These are phyloP conservation scores for Leuciscus idus DNA, from an alignment of 2,113 vertebrate genomes.

Conservation along the genomic window DNA sequence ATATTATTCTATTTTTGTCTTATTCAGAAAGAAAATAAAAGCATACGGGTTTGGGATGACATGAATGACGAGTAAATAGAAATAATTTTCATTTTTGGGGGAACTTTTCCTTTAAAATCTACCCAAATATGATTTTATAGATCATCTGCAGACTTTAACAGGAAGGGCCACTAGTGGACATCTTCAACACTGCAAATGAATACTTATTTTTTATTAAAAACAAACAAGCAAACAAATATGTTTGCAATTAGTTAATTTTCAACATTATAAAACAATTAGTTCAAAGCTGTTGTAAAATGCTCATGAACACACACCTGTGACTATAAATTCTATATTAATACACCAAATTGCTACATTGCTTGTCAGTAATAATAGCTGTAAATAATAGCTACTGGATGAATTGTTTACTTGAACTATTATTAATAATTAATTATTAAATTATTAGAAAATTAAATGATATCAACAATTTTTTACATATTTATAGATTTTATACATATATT, in stretches of 20 bases:
- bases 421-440: too few species aligned
- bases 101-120: background rate
- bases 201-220: background rate
- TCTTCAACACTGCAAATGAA: background rate
- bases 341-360: too few species aligned
- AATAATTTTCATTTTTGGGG: background rate
- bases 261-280: background rate
- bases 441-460: too few species aligned
- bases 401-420: too few species aligned
- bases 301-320: background rate
- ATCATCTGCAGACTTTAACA: conserved; percentile 6
- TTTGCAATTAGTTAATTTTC: background rate
- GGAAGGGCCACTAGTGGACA: conserved; percentile 54
- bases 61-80: background rate
- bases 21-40: background rate
- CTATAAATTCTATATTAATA: background rate
- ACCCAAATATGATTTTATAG: background rate
- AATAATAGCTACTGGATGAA: too few species aligned
- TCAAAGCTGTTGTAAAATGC: background rate
- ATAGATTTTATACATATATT: too few species aligned
- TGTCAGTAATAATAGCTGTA: too few species aligned
- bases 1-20: too few species aligned
- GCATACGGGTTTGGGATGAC: background rate
- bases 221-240: background rate
- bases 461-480: too few species aligned